These are phyloP conservation scores for Eurytoma californica DNA, from an alignment of 2,888 invertebrate genomes.

Conservation along the genomic window DNA sequence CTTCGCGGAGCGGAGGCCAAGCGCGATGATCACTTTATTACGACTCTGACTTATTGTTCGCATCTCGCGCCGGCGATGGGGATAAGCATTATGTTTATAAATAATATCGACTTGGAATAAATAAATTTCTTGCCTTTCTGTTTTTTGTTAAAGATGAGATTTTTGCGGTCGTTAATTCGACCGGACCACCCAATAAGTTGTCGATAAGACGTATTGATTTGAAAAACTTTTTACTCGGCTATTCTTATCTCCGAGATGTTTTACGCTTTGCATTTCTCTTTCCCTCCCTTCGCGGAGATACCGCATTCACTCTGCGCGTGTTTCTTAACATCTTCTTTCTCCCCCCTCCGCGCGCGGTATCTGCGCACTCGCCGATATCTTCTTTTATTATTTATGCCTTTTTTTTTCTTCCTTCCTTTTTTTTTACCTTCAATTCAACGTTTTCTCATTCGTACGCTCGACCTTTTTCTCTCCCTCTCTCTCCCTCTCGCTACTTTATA, in stretches of 20 bases:
- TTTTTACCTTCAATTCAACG: not conserved
- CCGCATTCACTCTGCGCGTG: not conserved
- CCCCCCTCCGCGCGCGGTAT: not conserved
- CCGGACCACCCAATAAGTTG: too few species aligned
- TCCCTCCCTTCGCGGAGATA: not conserved
- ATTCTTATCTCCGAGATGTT: slow-evolving; percentile 44
- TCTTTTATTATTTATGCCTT: slow-evolving; percentile 1
- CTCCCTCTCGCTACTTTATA: slow-evolving; percentile 12
- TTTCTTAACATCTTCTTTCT: slow-evolving; percentile 14
- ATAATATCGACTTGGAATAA: too few species aligned
- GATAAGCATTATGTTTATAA: too few species aligned
- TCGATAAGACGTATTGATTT: too few species aligned
- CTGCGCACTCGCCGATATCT: not conserved
- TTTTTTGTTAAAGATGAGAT: too few species aligned
- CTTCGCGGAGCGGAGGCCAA: too few species aligned
- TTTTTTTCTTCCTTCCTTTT: not conserved
- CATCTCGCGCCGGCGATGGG: too few species aligned
- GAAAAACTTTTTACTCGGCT: slow-evolving; percentile 11
- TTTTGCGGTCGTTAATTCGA: too few species aligned
- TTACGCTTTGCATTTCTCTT: slow-evolving; percentile 21
- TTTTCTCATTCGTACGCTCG: not conserved
- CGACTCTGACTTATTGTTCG: too few species aligned
- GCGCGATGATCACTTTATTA: too few species aligned
- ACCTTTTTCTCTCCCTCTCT: not conserved
- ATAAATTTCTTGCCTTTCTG: too few species aligned